Base-by-base conservation (phyloP, 2,888 invertebrate genomes). In the Stictocephala bisonia region DNA sequence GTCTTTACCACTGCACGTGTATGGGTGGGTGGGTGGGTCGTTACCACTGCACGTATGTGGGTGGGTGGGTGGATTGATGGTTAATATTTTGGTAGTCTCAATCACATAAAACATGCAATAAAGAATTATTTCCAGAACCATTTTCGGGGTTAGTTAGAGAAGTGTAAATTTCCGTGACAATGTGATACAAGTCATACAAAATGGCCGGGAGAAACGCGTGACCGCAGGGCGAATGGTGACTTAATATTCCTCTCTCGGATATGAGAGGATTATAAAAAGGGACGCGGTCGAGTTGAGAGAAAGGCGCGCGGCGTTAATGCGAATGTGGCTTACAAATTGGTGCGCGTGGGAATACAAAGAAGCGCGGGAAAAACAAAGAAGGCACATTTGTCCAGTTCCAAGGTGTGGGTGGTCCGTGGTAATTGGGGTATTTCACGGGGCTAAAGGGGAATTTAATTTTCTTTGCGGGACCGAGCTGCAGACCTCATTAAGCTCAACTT, bases 401-500 rank as follows among this genome's bases (percentile, higher is more conserved):
- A 7, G n/a, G n/a, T n/a, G n/a, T n/a, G n/a, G n/a, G n/a, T n/a
- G n/a, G n/a, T n/a, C n/a, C n/a, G n/a, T n/a, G n/a, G n/a, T 64
- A 64, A 64, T 64, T 64, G 64, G 41, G 24, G 60, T 40, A n/a
- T 15, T 24, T 13, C n/a, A n/a, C 56, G 31, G 40, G 13, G 40
- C 6, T 24, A 24, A 44, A 51, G 44, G 64, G 64, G 64, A 64
- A 64, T 64, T 64, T 64, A 41, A 64, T 64, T 64, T 64, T 64
- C 64, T 44, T 44, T 64, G 64, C 44, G 58, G 58, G n/a, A n/a
- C n/a, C 18, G 60, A 20, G 22, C 60, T 24, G 20, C 40, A 41
- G 15, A 64, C 44, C 64, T 64, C 64, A 64, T 64, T 64, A 64
- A 64, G 64, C 44, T 27, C 64, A 64, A 64, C 44, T 64, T 64